phyloP scores from a whole-genome alignment of 2,113 vertebrate species.

The Eubucco bourcierii region DNA sequence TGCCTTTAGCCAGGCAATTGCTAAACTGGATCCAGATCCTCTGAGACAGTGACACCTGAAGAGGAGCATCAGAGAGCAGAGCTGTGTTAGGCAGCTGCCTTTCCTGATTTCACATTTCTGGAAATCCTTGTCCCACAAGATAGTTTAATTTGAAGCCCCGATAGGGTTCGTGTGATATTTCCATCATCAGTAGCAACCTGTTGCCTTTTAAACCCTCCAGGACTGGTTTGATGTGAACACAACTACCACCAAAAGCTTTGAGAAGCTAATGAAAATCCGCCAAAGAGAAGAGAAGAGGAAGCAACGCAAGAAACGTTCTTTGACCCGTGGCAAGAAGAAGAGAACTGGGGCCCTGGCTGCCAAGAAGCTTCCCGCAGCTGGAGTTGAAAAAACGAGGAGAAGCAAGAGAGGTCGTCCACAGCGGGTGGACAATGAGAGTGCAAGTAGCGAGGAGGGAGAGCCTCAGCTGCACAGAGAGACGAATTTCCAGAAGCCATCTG shows the following conservation, averaged over 20 bases:
- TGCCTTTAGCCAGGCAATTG: neutral
- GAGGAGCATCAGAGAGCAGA: neutral
- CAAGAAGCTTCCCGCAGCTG: constrained; percentile 41
- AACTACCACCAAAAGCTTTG: constrained; percentile 85
- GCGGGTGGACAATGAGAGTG: neutral
- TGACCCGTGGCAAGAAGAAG: constrained; percentile 46
- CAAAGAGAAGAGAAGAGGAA: constrained; percentile 75
- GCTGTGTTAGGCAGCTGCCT: neutral
- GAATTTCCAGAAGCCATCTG: neutral
- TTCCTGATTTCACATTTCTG: neutral
- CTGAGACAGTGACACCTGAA: neutral
- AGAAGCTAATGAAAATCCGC: constrained; percentile 86
- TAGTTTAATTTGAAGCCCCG: neutral
- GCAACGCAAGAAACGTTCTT: constrained; percentile 64
- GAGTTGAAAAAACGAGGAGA: constrained; percentile 40
- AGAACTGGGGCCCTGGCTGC: neutral
- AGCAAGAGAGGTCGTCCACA: constrained; percentile 13
- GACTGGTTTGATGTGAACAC: constrained; percentile 92
- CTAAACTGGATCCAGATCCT: neutral
- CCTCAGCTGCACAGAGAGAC: neutral
- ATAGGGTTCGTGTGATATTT: neutral
- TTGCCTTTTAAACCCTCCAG: constrained; percentile 69
- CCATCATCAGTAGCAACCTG: neutral
- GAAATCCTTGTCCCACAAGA: neutral
- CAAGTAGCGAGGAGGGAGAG: neutral